Evolutionary conservation across 2,888 invertebrate species (phyloP), one percentile per base, ranked within the genome.

Genomic region (Drosophila atripex): DNA sequence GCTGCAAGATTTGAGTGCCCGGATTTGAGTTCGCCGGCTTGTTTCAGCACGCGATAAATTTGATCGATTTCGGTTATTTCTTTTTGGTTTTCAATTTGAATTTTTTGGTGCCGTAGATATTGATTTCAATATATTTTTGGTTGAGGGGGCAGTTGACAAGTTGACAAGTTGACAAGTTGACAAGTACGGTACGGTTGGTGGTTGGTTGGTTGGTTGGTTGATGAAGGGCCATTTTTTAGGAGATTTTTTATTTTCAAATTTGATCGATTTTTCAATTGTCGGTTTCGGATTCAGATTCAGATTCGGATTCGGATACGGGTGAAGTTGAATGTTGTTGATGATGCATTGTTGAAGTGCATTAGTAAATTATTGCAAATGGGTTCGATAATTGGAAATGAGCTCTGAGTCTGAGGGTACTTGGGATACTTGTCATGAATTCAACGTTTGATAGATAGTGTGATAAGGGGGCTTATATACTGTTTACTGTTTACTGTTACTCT

Each of bases 11-110:
- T 43, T 21, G 43, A 43, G 43, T 91, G 91, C 93, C 94, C 94
- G 94, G 97, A 96, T 94, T 90, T 90, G 75, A 89, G 79, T 89
- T 97, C 97, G 91, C 96, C 97, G 90, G 97, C 97, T 92, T 97
- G 96, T 94, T 97, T 97, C 93, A 97, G 94, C 92, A 97, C 97
- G 94, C 97, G 97, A 93, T 97, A 97, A 92, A 96, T 97, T 93
- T 95, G 95, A 94, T 97, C 97, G 93, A 97, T 95, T 93, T 97
- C 90, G 89, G 93, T 91, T 76, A 91, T 90, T 90, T 91, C 91
- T 89, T 74, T 76, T 63, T 46, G 16, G 9, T 43, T 63, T 97
- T 97, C 93, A 97, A 95, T 93, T 96, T 90, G 88, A 93, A 90
- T 77, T 90, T 89, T 89, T 90, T 38, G 54, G 85, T 80, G 80